Evolutionary conservation across 2,113 vertebrate genomes (phyloP).

Genomic region (Eira barbara): DNA sequence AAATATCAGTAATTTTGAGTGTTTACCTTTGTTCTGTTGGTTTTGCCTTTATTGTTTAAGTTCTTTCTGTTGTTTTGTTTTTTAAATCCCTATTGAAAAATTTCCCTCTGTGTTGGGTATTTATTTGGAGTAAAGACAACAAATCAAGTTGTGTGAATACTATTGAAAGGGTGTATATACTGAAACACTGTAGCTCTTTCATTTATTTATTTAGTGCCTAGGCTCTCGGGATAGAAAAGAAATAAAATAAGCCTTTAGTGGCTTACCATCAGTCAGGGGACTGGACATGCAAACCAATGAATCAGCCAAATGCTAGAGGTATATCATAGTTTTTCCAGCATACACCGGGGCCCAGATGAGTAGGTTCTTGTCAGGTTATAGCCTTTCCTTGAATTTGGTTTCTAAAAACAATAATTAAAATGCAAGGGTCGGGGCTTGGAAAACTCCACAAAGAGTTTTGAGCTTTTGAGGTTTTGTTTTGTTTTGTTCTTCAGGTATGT

Average conservation of each 20-base stretch:
- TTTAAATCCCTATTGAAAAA: neutral
- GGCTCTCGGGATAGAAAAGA: neutral
- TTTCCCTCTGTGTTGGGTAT: neutral
- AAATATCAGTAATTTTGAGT: neutral
- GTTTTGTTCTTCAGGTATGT: neutral
- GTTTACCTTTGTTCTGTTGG: neutral
- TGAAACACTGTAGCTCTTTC: neutral
- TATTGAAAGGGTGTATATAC: neutral
- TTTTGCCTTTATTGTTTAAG: neutral
- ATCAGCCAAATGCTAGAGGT: neutral
- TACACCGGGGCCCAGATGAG: neutral
- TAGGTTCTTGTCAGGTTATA: neutral
- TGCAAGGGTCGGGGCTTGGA: neutral
- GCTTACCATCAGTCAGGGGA: neutral
- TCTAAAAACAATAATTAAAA: slow-evolving; percentile 39
- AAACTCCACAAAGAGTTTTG: neutral
- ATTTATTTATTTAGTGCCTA: neutral
- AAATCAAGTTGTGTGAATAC: neutral
- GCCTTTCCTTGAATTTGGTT: slow-evolving; percentile 7
- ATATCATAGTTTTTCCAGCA: neutral
- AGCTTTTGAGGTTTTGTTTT: neutral
- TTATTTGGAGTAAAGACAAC: neutral
- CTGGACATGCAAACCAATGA: neutral
- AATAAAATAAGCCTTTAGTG: neutral
- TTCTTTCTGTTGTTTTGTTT: neutral